Percentiles rank a stretch among this genome's conserved stretches.
phyloP scores from a whole-genome alignment of 2,888 invertebrate genomes.

The Capitulum mitella region DNA sequence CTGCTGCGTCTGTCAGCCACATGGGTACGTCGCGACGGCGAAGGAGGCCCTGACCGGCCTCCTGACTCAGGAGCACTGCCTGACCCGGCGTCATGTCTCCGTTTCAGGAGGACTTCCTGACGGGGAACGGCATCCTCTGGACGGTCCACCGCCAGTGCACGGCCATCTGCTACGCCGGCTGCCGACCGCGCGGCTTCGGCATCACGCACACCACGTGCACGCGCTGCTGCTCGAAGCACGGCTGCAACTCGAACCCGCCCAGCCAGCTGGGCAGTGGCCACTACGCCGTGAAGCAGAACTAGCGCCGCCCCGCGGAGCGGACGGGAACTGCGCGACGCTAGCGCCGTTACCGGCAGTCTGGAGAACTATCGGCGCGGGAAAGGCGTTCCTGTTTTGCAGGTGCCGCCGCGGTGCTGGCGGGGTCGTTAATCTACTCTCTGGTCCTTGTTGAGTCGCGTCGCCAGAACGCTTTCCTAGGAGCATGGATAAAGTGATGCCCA shows the following conservation, averaged over 20 bases:
- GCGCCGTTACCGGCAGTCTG: too few species aligned
- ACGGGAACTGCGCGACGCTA: too few species aligned
- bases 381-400: too few species aligned
- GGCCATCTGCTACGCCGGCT: constrained; percentile 33
- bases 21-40: too few species aligned
- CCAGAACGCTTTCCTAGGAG: too few species aligned
- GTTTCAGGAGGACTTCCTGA: constrained; percentile 33
- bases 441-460: too few species aligned
- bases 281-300: neutral
- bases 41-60: neutral
- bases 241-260: constrained; percentile 31
- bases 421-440: too few species aligned
- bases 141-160: constrained; percentile 32
- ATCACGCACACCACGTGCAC: constrained; percentile 32
- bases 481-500: too few species aligned
- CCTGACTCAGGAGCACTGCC: neutral
- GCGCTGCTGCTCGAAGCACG: constrained; percentile 33
- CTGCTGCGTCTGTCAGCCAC: neutral
- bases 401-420: too few species aligned
- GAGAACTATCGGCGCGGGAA: too few species aligned
- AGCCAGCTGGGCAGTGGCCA: neutral
- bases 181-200: constrained; percentile 34
- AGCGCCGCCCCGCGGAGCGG: too few species aligned
- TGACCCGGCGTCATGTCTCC: neutral
- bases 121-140: constrained; percentile 33